phyloP scores from a whole-genome alignment of 2,113 vertebrate species.

The Vanacampus margaritifer region DNA sequence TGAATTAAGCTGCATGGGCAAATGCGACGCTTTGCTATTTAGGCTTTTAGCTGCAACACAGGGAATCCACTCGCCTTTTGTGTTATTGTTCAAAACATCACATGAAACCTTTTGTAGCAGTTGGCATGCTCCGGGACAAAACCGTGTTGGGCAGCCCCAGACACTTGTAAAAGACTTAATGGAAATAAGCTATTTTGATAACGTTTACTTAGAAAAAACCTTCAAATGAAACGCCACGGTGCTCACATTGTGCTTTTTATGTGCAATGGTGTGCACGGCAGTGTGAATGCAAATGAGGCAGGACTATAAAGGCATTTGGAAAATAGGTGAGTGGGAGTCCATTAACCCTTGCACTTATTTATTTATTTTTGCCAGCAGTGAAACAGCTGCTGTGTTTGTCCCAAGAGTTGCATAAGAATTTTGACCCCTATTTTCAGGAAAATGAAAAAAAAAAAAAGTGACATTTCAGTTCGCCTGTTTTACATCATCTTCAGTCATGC shows the following conservation, averaged over 20 bases:
- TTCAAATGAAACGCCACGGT: conserved; percentile 16
- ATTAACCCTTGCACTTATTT: not conserved
- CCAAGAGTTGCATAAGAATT: too few species aligned
- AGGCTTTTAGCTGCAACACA: conserved; percentile 32
- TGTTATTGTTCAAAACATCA: conserved; percentile 26
- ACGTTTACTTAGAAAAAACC: not conserved
- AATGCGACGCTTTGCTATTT: conserved; percentile 30
- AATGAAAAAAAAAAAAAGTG: too few species aligned
- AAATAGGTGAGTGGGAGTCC: not conserved
- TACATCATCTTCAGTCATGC: too few species aligned
- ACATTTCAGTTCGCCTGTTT: too few species aligned
- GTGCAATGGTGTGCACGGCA: conserved; percentile 12
- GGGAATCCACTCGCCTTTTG: conserved; percentile 20
- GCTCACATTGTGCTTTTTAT: conserved; percentile 21
- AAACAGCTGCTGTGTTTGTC: too few species aligned
- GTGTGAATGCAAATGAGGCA: conserved; percentile 21
- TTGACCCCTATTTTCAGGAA: too few species aligned
- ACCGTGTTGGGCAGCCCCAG: not conserved
- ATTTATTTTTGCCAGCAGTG: not conserved
- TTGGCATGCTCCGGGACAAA: not conserved
- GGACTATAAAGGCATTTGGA: conserved; percentile 19
- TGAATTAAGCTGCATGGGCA: conserved; percentile 24
- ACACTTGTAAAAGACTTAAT: not conserved
- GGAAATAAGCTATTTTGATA: not conserved
- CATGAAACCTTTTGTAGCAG: conserved; percentile 17